Percentiles rank a stretch among this genome's conserved stretches.
These are phyloP conservation scores for Numida meleagris DNA, from an alignment of 2,113 vertebrate genomes.

Conservation along the genomic window DNA sequence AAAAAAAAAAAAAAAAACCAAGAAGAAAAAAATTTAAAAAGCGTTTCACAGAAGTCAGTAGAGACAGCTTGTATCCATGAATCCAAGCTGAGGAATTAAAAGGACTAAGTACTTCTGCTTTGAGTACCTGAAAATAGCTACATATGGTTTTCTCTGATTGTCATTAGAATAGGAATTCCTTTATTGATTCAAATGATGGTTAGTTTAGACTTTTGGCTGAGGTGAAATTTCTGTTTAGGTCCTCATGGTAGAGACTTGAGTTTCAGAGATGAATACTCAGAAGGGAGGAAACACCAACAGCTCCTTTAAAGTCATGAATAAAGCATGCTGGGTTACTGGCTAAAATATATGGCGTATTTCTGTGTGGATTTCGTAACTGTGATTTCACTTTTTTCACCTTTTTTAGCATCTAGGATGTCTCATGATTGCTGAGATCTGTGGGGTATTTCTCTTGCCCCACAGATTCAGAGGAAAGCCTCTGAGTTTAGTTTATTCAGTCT, in stretches of 20 bases:
- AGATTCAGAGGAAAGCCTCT: conserved; percentile 19
- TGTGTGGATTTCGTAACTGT: background rate
- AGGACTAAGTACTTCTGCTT: background rate
- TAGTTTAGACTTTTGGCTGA: background rate
- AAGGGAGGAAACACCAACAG: background rate
- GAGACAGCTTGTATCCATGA: background rate
- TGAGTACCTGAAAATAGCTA: background rate
- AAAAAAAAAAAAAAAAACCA: background rate
- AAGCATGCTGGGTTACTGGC: background rate
- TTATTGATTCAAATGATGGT: background rate
- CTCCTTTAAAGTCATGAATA: background rate
- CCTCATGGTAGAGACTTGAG: background rate
- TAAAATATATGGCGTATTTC: background rate
- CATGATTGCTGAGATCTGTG: background rate
- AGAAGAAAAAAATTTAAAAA: too few species aligned
- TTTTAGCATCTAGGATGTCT: background rate
- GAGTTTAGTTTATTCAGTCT: background rate
- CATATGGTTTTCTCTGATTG: background rate
- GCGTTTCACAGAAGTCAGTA: background rate
- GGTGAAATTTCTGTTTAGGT: background rate
- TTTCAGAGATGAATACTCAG: background rate
- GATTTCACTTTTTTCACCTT: background rate
- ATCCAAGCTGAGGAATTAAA: background rate
- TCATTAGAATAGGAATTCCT: background rate
- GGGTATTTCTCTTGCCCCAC: background rate